Evolutionary conservation across 2,797 vertebrate genomes (phyloP), one percentile per base, ranked within the genome.

Genomic region (Aeoliscus strigatus): DNA sequence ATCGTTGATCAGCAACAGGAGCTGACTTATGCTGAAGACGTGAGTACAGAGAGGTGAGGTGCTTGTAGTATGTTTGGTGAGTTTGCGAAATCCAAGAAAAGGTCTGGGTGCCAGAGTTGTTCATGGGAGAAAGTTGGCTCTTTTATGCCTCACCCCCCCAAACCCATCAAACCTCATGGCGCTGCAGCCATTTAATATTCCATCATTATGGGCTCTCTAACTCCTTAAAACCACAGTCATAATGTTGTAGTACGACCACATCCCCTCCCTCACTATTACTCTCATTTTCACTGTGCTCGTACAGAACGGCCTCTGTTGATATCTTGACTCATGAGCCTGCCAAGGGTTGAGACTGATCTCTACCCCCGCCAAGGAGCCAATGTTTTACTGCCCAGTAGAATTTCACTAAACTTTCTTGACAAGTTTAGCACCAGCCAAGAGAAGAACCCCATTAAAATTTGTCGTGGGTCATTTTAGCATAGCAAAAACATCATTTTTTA

Each of bases 141-240:
- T 56, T 77, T 63, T 63, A 59, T 30, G 4, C 6, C 49, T 17
- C 27, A 39, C 25, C 26, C 43, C 42, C 44, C 38, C 48, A 39
- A 52, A 72, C 74, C 80, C 72, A 64, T 57, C 62, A 75, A 86
- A 81, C 79, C 64, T 75, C 74, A 68, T 68, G 75, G 76, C 38
- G 44, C 76, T 83, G 60, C 77, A 80, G 81, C 76, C 61, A 77
- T 82, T 81, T 82, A 82, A 82, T 79, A 72, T 76, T 57, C 57
- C 63, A 64, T 80, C 72, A 86, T 85, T 82, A 80, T 75, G 75
- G 76, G 60, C 66, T 75, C 51, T 73, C 52, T 70, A 71, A 75
- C 73, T 80, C 74, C 61, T 77, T 62, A 59, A 67, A 86, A 82
- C 82, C 86, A 73, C 86, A 86, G 71, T 71, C 71, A 75, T 78